Percentiles rank a stretch among this genome's conserved stretches.
These are phyloP conservation scores for Pemphigus obesinymphae DNA, from an alignment of 1,140 invertebrate genomes.

Conservation along the genomic window DNA sequence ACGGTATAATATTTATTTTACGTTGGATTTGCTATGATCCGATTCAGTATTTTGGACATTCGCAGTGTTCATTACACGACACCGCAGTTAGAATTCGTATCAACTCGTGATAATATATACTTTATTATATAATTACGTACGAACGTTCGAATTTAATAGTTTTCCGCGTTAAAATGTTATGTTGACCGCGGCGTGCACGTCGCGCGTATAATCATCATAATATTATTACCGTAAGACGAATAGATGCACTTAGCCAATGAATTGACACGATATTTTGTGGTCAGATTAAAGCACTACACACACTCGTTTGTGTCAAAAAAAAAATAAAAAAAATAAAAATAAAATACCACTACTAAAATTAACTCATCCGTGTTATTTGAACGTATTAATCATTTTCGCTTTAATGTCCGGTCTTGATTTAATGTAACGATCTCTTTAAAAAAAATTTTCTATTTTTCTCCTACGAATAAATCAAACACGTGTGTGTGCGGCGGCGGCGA, in stretches of 20 bases:
- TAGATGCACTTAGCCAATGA: background rate
- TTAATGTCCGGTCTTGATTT: slow-evolving; percentile 15
- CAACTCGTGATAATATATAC: too few species aligned
- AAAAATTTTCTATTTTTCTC: background rate
- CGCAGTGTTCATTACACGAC: too few species aligned
- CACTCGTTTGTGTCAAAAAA: too few species aligned
- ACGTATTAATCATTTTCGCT: background rate
- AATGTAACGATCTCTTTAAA: background rate
- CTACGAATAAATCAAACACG: background rate
- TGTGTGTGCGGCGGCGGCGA: background rate
- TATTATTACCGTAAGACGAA: background rate
- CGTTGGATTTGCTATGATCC: too few species aligned
- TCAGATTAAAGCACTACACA: background rate
- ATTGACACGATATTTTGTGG: background rate
- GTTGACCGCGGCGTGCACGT: too few species aligned
- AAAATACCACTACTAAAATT: background rate
- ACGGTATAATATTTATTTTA: too few species aligned
- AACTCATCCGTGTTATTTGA: background rate
- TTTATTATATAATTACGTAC: too few species aligned
- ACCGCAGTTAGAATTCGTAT: too few species aligned
- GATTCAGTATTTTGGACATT: too few species aligned
- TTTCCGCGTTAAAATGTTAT: too few species aligned
- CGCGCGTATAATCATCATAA: too few species aligned
- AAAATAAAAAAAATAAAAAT: background rate
- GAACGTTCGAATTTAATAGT: too few species aligned